Percentiles rank a stretch among this genome's conserved stretches.
These are phyloP conservation scores for Pteropus alecto DNA, from an alignment of 2,113 vertebrate species.

Conservation along the genomic window DNA sequence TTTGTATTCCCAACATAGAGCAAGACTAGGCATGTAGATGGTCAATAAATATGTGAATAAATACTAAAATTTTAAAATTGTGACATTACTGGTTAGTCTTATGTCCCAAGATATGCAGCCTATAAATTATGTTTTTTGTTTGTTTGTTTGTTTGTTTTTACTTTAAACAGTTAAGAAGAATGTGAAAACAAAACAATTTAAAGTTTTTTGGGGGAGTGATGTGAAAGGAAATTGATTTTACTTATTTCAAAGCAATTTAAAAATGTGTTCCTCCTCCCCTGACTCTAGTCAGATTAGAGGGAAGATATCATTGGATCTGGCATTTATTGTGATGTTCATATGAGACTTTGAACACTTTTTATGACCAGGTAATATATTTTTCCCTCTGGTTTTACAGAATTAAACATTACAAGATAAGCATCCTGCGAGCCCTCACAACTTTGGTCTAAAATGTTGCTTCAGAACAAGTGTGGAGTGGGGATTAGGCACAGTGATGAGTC, in stretches of 20 bases:
- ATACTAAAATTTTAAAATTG: neutral
- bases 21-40: neutral
- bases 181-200: neutral
- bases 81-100: neutral
- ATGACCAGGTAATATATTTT: neutral
- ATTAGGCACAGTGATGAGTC: neutral
- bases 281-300: neutral
- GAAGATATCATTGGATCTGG: neutral
- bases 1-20: neutral
- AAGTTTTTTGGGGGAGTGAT: neutral
- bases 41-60: neutral
- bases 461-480: neutral
- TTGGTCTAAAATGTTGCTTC: neutral
- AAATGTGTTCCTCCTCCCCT: neutral
- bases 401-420: neutral
- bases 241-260: neutral
- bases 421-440: neutral
- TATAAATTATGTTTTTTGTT: neutral
- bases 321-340: neutral
- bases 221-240: neutral
- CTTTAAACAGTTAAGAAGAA: neutral
- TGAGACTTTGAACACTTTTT: neutral
- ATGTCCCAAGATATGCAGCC: neutral
- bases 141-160: neutral
- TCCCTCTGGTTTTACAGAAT: neutral